Conservation (phyloP, 2,888 invertebrate genomes). For the Micoletzkya japonica region DNA sequence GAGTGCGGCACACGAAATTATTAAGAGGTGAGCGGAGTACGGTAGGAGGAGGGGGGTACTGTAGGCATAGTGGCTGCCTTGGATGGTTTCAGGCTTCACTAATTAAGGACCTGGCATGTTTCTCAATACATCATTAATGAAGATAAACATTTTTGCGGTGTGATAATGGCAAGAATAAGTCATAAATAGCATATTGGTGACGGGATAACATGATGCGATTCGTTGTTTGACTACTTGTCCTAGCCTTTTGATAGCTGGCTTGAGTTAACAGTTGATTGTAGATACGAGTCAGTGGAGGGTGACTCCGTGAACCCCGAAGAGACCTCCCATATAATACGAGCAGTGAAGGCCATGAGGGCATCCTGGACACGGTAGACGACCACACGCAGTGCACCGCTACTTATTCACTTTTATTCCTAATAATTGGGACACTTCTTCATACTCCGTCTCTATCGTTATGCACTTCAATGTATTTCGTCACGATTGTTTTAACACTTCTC, state of each 20-base stretch:
- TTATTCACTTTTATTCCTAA: not conserved
- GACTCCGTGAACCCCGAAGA: conserved; percentile 23
- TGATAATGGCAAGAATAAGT: not conserved
- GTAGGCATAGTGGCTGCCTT: not conserved
- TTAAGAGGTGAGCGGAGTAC: conserved; percentile 10
- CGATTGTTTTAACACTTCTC: not conserved
- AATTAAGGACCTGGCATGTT: too few relatives aligned
- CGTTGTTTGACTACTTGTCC: too few relatives aligned
- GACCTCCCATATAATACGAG: conserved; percentile 1
- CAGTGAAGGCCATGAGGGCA: conserved; percentile 24
- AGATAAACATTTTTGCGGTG: not conserved
- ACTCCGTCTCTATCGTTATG: conserved; percentile 6
- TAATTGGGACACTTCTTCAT: not conserved
- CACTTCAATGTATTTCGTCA: not conserved
- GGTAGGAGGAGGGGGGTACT: not conserved
- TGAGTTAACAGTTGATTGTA: not conserved
- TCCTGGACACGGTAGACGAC: conserved; percentile 9
- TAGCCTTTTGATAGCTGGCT: too few relatives aligned
- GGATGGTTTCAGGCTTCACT: too few relatives aligned
- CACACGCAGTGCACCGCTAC: too few relatives aligned
- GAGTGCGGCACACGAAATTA: conserved; percentile 30
- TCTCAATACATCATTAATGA: too few relatives aligned
- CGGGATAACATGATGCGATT: too few relatives aligned
- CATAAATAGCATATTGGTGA: not conserved
- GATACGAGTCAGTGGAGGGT: conserved; percentile 20